Conservation (phyloP, 2,113 vertebrate genomes). For the Plestiodon gilberti region DNA sequence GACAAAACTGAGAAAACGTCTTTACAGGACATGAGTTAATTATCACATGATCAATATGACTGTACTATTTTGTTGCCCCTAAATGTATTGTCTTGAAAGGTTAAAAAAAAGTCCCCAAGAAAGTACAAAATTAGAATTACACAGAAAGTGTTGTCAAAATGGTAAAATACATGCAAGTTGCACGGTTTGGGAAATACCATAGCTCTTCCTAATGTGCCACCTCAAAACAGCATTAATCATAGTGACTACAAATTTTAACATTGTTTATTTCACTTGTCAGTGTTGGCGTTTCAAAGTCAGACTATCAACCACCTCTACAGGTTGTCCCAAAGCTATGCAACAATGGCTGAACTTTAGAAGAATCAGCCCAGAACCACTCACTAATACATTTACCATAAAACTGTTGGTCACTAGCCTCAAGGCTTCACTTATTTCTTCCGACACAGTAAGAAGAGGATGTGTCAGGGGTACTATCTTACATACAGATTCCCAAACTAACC, state of each 20-base stretch:
- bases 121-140: slow-evolving; percentile 29
- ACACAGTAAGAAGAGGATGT: slow-evolving; percentile 16
- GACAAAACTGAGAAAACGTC: background rate
- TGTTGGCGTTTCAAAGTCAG: slow-evolving; percentile 38
- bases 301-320: slow-evolving; percentile 30
- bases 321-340: slow-evolving; percentile 16
- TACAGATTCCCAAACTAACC: slow-evolving; percentile 46
- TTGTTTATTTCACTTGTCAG: slow-evolving; percentile 35
- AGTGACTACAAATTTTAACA: slow-evolving; percentile 42
- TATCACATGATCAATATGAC: slow-evolving; percentile 30
- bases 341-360: slow-evolving; percentile 24
- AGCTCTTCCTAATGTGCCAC: slow-evolving; percentile 10
- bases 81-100: slow-evolving; percentile 50
- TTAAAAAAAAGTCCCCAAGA: slow-evolving; percentile 35
- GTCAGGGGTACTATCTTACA: slow-evolving; percentile 17
- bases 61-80: slow-evolving; percentile 52
- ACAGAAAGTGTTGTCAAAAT: slow-evolving; percentile 47
- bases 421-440: slow-evolving; percentile 44
- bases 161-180: background rate
- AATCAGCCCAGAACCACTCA: background rate
- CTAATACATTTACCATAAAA: background rate
- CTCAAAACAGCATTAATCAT: slow-evolving; percentile 38
- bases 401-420: background rate
- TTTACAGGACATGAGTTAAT: background rate
- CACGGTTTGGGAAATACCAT: background rate